Conservation (phyloP, 2,113 vertebrate genomes). For the Eubucco bourcierii region DNA sequence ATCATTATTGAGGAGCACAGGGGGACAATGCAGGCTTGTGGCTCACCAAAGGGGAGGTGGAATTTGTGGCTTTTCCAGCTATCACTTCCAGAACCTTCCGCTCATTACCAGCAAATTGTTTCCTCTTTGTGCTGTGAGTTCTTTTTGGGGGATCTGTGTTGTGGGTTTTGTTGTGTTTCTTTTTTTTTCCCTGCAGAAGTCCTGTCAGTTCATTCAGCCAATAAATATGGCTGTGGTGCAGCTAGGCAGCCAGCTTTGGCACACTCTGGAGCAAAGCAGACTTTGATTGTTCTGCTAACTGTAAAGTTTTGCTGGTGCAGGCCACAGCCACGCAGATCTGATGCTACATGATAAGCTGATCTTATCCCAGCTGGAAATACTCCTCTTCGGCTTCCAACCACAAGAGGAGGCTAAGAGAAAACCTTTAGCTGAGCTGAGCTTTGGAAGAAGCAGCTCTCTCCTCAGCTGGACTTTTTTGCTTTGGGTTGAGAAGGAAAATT, state of each 20-base stretch:
- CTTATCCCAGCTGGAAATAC: background rate
- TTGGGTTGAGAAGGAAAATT: background rate
- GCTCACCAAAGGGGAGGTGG: background rate
- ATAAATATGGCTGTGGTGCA: background rate
- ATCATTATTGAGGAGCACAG: background rate
- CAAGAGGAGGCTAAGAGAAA: background rate
- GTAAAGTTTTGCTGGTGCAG: background rate
- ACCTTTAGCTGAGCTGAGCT: background rate
- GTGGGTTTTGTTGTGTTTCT: background rate
- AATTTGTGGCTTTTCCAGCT: background rate
- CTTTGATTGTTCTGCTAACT: background rate
- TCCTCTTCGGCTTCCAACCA: background rate
- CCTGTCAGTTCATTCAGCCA: background rate
- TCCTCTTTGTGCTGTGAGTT: background rate
- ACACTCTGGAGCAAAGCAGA: background rate
- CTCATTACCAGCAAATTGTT: background rate
- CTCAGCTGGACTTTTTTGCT: background rate
- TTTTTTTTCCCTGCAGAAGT: background rate
- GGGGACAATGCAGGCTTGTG: background rate
- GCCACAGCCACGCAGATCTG: background rate
- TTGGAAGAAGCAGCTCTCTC: background rate
- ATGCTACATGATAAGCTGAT: background rate
- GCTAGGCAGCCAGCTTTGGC: background rate
- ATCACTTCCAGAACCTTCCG: conserved; percentile 2
- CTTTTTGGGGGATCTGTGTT: background rate